A percentile compares a stretch with the other conserved stretches of the same genome.
Conservation (phyloP, 2,113 vertebrate genomes). For the Heteronetta atricapilla region DNA sequence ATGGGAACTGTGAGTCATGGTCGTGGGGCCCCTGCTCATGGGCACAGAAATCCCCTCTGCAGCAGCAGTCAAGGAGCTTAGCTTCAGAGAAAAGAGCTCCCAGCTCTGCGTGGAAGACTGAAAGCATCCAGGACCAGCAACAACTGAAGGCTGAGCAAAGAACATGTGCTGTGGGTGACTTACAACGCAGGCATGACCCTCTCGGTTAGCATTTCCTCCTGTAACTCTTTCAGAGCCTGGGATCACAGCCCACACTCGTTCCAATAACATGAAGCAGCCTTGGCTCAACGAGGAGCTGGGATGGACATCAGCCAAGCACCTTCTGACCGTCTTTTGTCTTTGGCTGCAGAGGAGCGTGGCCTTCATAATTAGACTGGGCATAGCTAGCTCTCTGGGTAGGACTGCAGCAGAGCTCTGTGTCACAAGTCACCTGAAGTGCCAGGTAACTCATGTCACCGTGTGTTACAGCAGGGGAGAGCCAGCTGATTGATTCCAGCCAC, state of each 20-base stretch:
- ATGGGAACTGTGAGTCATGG: slow-evolving; percentile 45
- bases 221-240: neutral
- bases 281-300: neutral
- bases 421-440: neutral
- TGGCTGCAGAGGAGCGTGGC: neutral
- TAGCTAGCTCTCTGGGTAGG: neutral
- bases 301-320: neutral
- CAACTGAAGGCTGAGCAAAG: neutral
- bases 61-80: neutral
- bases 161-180: neutral
- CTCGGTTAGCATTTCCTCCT: neutral
- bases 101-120: neutral
- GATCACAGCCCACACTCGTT: neutral
- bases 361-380: neutral
- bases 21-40: neutral
- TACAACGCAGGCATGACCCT: neutral
- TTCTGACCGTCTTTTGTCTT: neutral
- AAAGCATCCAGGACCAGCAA: neutral
- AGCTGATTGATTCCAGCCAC: neutral
- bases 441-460: neutral
- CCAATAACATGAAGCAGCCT: neutral
- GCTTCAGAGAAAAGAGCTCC: neutral
- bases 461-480: neutral
- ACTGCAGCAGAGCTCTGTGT: neutral
- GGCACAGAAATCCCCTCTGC: slow-evolving; percentile 17